Evolutionary conservation across 1,140 invertebrate species (phyloP), one percentile per base, ranked within the genome.

Genomic region (Pseudoatta argentina): DNA sequence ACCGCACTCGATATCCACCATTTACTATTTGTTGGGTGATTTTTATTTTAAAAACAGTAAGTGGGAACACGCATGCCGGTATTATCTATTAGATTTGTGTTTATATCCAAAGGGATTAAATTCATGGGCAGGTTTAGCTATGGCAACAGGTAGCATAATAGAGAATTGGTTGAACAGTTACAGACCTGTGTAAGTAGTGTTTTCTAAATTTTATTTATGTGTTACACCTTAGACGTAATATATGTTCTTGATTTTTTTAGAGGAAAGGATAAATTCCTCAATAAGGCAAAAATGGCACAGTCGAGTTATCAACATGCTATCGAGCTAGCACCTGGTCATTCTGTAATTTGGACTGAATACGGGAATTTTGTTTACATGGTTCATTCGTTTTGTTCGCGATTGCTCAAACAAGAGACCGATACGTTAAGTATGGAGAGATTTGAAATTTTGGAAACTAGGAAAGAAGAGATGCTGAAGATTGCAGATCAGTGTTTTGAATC

Each of bases 31-130:
- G 3, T 94, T 99, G 51, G 98, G 97, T 7, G 98, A 99, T 95
- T 98, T 98, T 95, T 97, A 99, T 94, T 98, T 99, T 92, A 99
- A 99, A 95, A 97, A 97, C 87, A 98, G 98, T 85, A 97, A 97
- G 75, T 96, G 96, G 95, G 95, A 96, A 88, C 96, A 97, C 93
- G 97, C 98, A 4, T 96, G 98, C 7, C 97, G 97, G 88, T 98
- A 97, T 94, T 99, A 98, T 93, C 95, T 97, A 39, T 94, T 97
- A 81, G 98, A 99, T 96, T 94, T 99, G 0, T 97, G 97, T 79
- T 94, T 97, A 30, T 98, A 97, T 94, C 97, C 97, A 10, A 94
- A 96, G 67, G 95, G 98, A 66, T 96, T 99, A 66, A 98, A 98
- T 95, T 98, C 98, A 0, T 99, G 98, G 99, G 98, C 98, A 8